Conservation (phyloP, 2,113 vertebrate species). For the Astur gentilis region DNA sequence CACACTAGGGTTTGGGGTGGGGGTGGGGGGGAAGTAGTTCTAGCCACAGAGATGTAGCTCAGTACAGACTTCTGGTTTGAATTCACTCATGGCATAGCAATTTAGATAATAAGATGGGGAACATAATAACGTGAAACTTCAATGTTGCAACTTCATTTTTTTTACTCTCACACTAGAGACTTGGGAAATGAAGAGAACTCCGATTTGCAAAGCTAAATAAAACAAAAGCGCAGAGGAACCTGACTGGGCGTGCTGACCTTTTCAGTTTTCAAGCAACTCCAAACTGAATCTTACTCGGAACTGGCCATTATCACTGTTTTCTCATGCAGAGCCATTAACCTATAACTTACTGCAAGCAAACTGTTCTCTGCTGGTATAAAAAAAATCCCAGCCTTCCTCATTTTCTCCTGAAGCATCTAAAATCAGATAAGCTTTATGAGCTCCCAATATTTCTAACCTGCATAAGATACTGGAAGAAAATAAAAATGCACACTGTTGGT, state of each 20-base stretch:
- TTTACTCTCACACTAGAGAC: neutral
- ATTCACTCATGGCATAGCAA: neutral
- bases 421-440: neutral
- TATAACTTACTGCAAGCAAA: neutral
- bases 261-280: neutral
- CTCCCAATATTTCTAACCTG: neutral
- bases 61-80: neutral
- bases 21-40: too few relatives aligned
- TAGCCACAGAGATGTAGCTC: neutral
- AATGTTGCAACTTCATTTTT: neutral
- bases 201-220: slow-evolving; percentile 21
- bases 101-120: neutral
- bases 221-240: neutral
- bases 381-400: neutral
- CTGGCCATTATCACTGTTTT: neutral
- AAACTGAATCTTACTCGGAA: neutral
- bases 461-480: neutral
- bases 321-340: neutral
- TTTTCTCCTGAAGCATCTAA: neutral
- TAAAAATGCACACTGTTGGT: neutral
- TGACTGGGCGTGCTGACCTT: neutral
- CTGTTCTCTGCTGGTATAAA: neutral
- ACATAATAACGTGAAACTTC: neutral
- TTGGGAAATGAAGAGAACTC: neutral
- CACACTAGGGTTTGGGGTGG: neutral